These are phyloP conservation scores for Plecturocebus donacophilus DNA, from an alignment of 2,113 vertebrate species.

Conservation along the genomic window DNA sequence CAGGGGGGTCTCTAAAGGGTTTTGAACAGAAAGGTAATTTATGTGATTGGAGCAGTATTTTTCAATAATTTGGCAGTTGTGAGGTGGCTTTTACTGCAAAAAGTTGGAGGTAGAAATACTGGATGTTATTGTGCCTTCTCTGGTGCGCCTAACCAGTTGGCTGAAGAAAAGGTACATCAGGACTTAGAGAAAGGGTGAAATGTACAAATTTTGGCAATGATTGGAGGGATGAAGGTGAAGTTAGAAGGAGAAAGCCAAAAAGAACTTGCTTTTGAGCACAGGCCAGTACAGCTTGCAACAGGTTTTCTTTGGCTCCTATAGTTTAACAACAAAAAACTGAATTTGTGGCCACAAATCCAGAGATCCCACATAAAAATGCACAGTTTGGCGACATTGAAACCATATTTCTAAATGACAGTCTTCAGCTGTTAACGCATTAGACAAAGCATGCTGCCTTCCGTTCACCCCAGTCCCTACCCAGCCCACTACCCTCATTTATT, in stretches of 20 bases:
- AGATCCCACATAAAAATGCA: neutral
- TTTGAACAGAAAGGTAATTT: neutral
- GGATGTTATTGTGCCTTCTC: no score
- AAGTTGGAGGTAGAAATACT: neutral
- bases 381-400: neutral
- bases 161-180: neutral
- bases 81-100: neutral
- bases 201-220: accelerated
- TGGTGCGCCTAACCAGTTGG: neutral
- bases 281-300: neutral
- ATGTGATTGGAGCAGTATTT: neutral
- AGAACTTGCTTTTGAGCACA: neutral
- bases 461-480: no score
- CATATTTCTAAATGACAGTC: neutral
- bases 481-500: no score
- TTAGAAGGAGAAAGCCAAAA: neutral
- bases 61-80: neutral
- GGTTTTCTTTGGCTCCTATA: neutral
- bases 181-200: neutral
- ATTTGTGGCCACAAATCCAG: neutral
- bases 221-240: neutral
- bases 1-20: neutral
- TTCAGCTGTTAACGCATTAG: neutral
- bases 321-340: neutral
- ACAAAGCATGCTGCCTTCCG: no score